phyloP scores from a whole-genome alignment of 2,797 vertebrate species.

The Setipinna tenuifilis region DNA sequence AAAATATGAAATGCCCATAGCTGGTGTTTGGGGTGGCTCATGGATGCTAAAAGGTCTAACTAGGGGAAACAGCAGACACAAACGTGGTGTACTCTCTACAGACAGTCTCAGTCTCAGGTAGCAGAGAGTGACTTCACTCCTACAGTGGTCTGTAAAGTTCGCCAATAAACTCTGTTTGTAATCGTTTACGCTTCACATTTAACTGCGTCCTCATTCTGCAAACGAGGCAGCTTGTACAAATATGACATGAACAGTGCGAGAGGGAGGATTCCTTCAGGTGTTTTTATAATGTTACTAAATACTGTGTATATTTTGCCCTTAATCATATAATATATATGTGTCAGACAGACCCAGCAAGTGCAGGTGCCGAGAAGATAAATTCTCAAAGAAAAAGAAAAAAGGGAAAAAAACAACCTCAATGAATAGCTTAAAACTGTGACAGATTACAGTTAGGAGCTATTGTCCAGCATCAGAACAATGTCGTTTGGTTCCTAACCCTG shows the following conservation, averaged over 20 bases:
- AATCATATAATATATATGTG: too few relatives aligned
- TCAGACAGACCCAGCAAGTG: background rate
- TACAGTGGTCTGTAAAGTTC: background rate
- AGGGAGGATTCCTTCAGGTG: background rate
- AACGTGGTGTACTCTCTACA: background rate
- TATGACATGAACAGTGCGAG: background rate
- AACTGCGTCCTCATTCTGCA: background rate
- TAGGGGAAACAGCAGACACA: too few relatives aligned
- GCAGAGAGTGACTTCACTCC: background rate
- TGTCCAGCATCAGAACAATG: background rate
- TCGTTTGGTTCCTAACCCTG: background rate
- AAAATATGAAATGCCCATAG: too few relatives aligned
- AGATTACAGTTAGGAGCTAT: background rate
- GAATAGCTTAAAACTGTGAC: background rate
- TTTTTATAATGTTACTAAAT: background rate
- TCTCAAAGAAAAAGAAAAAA: background rate
- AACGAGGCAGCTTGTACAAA: background rate
- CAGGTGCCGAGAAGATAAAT: background rate
- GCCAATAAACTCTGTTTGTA: background rate
- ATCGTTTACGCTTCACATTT: background rate
- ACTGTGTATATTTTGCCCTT: background rate
- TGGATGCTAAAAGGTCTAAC: too few relatives aligned
- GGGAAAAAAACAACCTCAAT: background rate
- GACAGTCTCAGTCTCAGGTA: background rate
- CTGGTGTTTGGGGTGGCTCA: too few relatives aligned